These are phyloP conservation scores for Furcifer pardalis DNA, from an alignment of 2,797 vertebrate genomes.

Conservation along the genomic window DNA sequence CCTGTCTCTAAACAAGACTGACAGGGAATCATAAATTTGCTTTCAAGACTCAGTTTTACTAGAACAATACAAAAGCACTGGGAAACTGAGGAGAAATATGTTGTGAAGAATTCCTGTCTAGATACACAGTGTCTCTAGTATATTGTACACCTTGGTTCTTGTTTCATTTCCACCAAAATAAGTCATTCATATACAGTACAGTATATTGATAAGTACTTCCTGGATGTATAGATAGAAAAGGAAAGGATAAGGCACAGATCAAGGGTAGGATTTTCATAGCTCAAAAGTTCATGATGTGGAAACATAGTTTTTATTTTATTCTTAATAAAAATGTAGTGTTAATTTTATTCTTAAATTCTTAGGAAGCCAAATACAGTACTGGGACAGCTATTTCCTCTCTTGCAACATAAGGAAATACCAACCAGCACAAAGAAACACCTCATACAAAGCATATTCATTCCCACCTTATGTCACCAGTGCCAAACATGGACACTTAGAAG, in stretches of 20 bases:
- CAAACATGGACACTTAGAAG: no score
- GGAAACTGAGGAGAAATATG: slow-evolving; percentile 21
- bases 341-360: no score
- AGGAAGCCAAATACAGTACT: no score
- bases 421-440: no score
- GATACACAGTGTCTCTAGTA: slow-evolving; percentile 19
- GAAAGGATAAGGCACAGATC: no score
- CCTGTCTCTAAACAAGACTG: slow-evolving; percentile 40
- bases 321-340: not conserved
- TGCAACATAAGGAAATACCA: no score
- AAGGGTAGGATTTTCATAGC: no score
- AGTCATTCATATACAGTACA: not conserved
- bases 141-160: not conserved
- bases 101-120: slow-evolving; percentile 1
- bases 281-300: not conserved
- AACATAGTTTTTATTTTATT: not conserved
- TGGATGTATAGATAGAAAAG: not conserved
- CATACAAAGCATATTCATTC: no score
- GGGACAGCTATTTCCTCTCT: no score
- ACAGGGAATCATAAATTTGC: slow-evolving; percentile 9
- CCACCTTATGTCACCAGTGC: no score
- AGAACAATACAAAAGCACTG: not conserved
- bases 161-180: not conserved
- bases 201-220: no score
- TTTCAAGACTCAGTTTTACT: slow-evolving; percentile 46